Conservation (phyloP, 2,888 invertebrate species). For the Megamerina dolium region DNA sequence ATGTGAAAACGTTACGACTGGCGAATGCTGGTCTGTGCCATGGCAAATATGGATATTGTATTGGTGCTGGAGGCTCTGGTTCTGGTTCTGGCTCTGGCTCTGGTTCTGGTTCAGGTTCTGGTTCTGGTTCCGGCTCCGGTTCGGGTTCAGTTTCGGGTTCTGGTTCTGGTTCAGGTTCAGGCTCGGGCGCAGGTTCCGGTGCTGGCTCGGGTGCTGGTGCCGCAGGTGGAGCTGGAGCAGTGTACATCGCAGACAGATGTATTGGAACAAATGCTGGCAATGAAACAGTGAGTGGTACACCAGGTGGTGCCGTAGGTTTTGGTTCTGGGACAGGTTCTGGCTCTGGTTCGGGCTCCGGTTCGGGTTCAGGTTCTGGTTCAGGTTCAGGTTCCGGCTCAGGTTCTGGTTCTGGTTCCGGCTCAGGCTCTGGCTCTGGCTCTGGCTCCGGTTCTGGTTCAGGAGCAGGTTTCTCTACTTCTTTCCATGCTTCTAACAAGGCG, state of each 20-base stretch:
- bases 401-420: constrained; percentile 46
- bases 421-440: constrained; percentile 46
- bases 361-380: constrained; percentile 42
- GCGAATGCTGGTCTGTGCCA: too few relatives aligned
- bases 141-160: constrained; percentile 21
- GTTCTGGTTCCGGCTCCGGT: constrained; percentile 20
- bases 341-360: constrained; percentile 38
- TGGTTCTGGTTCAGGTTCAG: constrained; percentile 13
- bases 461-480: constrained; percentile 34
- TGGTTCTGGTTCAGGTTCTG: constrained; percentile 12
- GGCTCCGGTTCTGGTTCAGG: constrained; percentile 42
- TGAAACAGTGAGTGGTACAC: constrained; percentile 41
- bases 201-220: constrained; percentile 34
- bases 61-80: constrained; percentile 6
- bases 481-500: constrained; percentile 35
- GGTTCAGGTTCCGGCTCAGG: constrained; percentile 43
- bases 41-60: too few relatives aligned
- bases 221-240: constrained; percentile 47
- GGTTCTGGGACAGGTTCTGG: constrained; percentile 19
- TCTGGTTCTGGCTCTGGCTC: neutral
- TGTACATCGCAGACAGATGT: constrained; percentile 45
- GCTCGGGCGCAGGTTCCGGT: constrained; percentile 18
- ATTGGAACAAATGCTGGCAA: constrained; percentile 46
- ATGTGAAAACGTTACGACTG: too few relatives aligned
- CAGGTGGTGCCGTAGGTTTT: constrained; percentile 31